phyloP scores from a whole-genome alignment of 30 jellyfish, hydroid and myxozoan genomes.

The Hydra vulgaris region DNA sequence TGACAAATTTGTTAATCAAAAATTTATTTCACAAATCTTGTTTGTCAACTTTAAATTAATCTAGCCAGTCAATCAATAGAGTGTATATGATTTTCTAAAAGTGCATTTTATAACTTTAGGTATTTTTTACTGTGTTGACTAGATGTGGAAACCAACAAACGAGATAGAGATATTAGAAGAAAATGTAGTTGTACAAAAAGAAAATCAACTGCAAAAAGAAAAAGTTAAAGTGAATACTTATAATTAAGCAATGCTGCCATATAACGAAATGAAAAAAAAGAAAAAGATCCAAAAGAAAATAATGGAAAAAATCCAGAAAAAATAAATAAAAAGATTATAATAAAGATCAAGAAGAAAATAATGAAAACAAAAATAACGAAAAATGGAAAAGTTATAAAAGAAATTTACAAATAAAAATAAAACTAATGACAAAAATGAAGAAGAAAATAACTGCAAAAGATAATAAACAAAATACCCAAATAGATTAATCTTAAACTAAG shows the following conservation, averaged over 20 bases:
- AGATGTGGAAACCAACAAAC: neutral
- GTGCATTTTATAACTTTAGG: neutral
- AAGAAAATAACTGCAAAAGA: neutral
- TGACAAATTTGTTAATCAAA: neutral
- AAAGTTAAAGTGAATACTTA: neutral
- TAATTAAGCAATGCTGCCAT: neutral
- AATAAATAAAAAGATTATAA: too few relatives aligned
- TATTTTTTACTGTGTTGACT: neutral
- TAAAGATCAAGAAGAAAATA: neutral
- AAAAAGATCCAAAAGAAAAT: neutral
- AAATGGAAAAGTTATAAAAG: too few relatives aligned
- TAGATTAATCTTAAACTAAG: neutral
- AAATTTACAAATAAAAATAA: too few relatives aligned
- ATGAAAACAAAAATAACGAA: neutral
- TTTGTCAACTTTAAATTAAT: neutral
- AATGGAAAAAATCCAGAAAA: too few relatives aligned
- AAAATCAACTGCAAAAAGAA: neutral
- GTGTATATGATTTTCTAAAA: neutral
- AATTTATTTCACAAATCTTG: neutral
- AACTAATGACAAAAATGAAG: neutral
- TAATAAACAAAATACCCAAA: neutral
- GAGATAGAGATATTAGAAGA: neutral
- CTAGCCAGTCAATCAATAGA: neutral
- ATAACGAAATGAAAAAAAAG: neutral
- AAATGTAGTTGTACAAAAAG: neutral